Conservation (phyloP, 2,888 invertebrate species). For the Microplitis manilae region DNA sequence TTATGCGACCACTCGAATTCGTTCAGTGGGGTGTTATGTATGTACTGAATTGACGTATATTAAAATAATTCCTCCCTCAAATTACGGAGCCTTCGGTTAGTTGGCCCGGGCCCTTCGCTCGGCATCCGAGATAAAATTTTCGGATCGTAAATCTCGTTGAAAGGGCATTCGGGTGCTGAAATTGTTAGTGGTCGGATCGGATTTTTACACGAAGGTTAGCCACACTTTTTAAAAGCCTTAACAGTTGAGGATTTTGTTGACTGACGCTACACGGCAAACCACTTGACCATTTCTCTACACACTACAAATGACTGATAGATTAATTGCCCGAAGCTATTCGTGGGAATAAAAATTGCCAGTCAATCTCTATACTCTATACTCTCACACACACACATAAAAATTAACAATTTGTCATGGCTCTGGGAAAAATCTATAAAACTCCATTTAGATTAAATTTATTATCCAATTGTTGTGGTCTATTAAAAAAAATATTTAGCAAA, state of each 20-base stretch:
- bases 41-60: slow-evolving; percentile 20
- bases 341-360: slow-evolving; percentile 22
- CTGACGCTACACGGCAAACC: slow-evolving; percentile 70
- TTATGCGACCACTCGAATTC: slow-evolving; percentile 62
- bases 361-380: background rate
- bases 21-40: slow-evolving; percentile 52
- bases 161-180: background rate
- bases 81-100: background rate
- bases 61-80: slow-evolving; percentile 21
- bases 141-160: background rate
- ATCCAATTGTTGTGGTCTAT: background rate
- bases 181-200: background rate
- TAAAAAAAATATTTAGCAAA: background rate
- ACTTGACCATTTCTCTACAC: slow-evolving; percentile 68
- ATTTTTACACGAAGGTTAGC: slow-evolving; percentile 69
- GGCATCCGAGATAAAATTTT: slow-evolving; percentile 3
- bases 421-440: slow-evolving; percentile 18
- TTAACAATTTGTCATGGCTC: slow-evolving; percentile 16
- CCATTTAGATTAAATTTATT: slow-evolving; percentile 1
- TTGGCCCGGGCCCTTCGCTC: background rate
- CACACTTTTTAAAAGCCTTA: slow-evolving; percentile 53
- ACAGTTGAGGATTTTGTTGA: slow-evolving; percentile 65
- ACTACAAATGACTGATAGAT: slow-evolving; percentile 67
- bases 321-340: slow-evolving; percentile 59
- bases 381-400: background rate